phyloP scores from a whole-genome alignment of 2,888 invertebrate species.

The Epirrita christyi region DNA sequence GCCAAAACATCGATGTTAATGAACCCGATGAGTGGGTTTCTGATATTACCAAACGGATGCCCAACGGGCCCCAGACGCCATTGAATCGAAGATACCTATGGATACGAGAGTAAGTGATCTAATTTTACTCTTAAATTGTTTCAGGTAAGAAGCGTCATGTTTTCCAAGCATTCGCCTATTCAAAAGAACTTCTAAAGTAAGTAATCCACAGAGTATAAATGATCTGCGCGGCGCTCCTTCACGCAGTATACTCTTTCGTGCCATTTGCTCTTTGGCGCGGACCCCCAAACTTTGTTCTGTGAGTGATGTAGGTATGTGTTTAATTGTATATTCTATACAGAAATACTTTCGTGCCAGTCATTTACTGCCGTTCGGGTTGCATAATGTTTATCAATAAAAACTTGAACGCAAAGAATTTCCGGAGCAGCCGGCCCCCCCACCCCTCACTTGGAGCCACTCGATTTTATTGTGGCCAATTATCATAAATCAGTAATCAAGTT shows the following conservation, averaged over 20 bases:
- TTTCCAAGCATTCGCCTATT: slow-evolving; percentile 17
- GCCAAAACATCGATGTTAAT: slow-evolving; percentile 72
- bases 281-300: background rate
- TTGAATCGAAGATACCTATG: slow-evolving; percentile 37
- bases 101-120: slow-evolving; percentile 7
- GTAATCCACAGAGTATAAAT: background rate
- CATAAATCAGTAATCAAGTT: slow-evolving; percentile 58
- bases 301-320: no score
- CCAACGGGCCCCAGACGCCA: slow-evolving; percentile 40
- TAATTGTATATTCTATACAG: slow-evolving; percentile 6
- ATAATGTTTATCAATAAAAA: slow-evolving; percentile 39
- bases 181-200: slow-evolving; percentile 8
- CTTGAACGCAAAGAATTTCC: slow-evolving; percentile 39
- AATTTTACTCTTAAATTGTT: slow-evolving; percentile 35
- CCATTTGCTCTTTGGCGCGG: background rate
- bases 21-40: slow-evolving; percentile 72
- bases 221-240: no score
- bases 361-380: slow-evolving; percentile 32
- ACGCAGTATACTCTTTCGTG: no score
- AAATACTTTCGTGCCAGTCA: slow-evolving; percentile 31
- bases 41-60: slow-evolving; percentile 65
- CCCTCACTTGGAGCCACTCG: slow-evolving; percentile 42
- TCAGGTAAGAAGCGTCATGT: slow-evolving; percentile 39
- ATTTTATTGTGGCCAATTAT: slow-evolving; percentile 56
- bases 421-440: slow-evolving; percentile 32